A percentile compares a stretch with the other conserved stretches of the same genome.
phyloP scores from a whole-genome alignment of 1,140 invertebrate genomes.

The Medauroidea extradentata region DNA sequence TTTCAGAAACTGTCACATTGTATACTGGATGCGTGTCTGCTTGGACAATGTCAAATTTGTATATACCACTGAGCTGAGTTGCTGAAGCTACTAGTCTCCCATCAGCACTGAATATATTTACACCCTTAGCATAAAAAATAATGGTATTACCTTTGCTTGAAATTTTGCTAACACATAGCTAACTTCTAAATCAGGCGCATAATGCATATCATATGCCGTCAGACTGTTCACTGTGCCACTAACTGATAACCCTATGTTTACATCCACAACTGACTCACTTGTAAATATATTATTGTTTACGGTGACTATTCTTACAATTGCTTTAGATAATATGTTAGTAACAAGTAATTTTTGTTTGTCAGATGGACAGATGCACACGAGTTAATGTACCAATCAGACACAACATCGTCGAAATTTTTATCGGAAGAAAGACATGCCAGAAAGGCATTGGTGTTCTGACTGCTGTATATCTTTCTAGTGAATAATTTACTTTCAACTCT shows the following conservation, averaged over 20 bases:
- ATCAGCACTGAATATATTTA: conserved; percentile 16
- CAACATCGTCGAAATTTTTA: conserved; percentile 22
- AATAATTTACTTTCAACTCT: too few relatives aligned
- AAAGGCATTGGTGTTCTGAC: too few relatives aligned
- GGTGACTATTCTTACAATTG: background rate
- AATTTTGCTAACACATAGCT: conserved; percentile 1
- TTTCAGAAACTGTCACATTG: conserved; percentile 1
- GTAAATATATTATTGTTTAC: background rate
- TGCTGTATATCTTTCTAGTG: background rate
- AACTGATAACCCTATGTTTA: background rate
- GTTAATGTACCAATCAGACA: conserved; percentile 28
- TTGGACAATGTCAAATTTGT: background rate
- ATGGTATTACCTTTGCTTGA: background rate
- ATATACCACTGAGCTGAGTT: conserved; percentile 24
- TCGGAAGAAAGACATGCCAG: conserved; percentile 15
- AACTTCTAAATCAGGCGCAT: conserved; percentile 6
- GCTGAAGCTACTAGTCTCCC: conserved; percentile 20
- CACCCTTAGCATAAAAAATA: background rate
- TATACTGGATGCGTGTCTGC: background rate
- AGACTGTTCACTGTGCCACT: background rate
- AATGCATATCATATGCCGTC: background rate
- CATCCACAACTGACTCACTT: too few relatives aligned
- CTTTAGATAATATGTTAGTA: conserved; percentile 2
- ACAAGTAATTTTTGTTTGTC: conserved; percentile 23
- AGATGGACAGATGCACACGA: conserved; percentile 28